These are phyloP conservation scores for Archocentrus centrarchus DNA, from an alignment of 2,113 vertebrate genomes.

Conservation along the genomic window DNA sequence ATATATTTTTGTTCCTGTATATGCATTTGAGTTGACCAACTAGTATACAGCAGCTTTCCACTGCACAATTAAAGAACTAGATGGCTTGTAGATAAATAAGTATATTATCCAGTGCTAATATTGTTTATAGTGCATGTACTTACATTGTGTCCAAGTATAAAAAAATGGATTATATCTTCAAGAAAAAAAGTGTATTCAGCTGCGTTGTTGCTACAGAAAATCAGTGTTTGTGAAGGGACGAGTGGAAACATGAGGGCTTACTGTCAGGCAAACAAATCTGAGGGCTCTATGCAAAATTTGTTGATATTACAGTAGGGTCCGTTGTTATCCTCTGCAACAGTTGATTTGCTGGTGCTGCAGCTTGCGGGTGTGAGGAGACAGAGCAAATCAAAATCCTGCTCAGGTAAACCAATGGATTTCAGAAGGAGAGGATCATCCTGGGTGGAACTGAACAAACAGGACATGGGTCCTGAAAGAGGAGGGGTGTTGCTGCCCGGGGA, in stretches of 20 bases:
- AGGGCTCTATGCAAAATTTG: conserved; percentile 82
- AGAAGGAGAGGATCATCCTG: conserved; percentile 25
- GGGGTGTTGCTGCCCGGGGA: not conserved
- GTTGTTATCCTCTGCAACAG: conserved; percentile 65
- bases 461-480: conserved; percentile 65
- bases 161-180: not conserved
- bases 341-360: conserved; percentile 40
- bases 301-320: conserved; percentile 65
- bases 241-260: conserved; percentile 30
- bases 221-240: conserved; percentile 73
- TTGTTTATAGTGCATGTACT: no score
- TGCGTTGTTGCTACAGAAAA: conserved; percentile 65
- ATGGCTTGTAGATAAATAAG: not conserved
- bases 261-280: conserved; percentile 84
- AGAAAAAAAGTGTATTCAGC: not conserved
- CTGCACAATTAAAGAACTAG: not conserved
- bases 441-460: conserved; percentile 74
- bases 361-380: conserved; percentile 41
- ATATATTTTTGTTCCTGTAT: not conserved
- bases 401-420: conserved; percentile 55
- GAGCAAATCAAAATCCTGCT: conserved; percentile 81
- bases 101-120: no score
- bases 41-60: not conserved
- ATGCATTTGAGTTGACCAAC: not conserved
- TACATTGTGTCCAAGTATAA: not conserved